These are phyloP conservation scores for Drosophila pallidifrons DNA, from an alignment of 1,140 invertebrate species.

Conservation along the genomic window DNA sequence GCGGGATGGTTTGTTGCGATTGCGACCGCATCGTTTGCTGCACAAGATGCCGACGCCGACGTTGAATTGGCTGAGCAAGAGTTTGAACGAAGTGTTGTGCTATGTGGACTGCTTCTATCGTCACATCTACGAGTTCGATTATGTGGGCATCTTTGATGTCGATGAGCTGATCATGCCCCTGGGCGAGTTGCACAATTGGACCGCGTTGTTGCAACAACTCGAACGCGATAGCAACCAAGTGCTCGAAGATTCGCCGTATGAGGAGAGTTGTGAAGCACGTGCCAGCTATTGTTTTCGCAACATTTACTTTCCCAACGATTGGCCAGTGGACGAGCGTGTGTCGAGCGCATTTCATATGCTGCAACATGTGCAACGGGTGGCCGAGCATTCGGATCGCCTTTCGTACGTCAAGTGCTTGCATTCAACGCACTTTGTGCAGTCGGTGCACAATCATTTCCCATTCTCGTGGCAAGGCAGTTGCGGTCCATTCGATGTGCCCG, in stretches of 20 bases:
- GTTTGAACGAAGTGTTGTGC: slow-evolving; percentile 96
- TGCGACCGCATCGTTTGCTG: slow-evolving; percentile 93
- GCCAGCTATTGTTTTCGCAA: slow-evolving; percentile 94
- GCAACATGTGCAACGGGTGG: slow-evolving; percentile 94
- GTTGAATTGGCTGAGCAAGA: slow-evolving; percentile 91
- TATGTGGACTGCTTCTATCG: slow-evolving; percentile 98
- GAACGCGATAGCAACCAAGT: slow-evolving; percentile 2
- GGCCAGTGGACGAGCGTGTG: slow-evolving; percentile 90
- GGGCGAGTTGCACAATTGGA: slow-evolving; percentile 66
- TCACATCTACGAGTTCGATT: slow-evolving; percentile 94
- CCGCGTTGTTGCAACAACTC: slow-evolving; percentile 30
- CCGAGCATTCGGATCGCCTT: slow-evolving; percentile 93
- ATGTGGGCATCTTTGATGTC: slow-evolving; percentile 94
- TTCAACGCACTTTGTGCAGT: slow-evolving; percentile 92
- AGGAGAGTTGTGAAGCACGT: slow-evolving; percentile 64
- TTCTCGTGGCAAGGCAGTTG: slow-evolving; percentile 92
- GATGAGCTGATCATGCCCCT: slow-evolving; percentile 96
- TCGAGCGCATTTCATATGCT: slow-evolving; percentile 95
- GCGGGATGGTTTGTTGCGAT: slow-evolving; percentile 89
- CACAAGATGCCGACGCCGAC: slow-evolving; percentile 89
- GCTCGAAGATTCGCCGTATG: no score
- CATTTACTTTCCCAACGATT: slow-evolving; percentile 94
- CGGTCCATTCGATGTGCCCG: slow-evolving; percentile 91
- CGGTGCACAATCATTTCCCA: slow-evolving; percentile 96
- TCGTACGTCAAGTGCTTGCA: slow-evolving; percentile 97